Evolutionary conservation across 2,888 invertebrate genomes (phyloP).

Genomic region (Sisyra nigra): DNA sequence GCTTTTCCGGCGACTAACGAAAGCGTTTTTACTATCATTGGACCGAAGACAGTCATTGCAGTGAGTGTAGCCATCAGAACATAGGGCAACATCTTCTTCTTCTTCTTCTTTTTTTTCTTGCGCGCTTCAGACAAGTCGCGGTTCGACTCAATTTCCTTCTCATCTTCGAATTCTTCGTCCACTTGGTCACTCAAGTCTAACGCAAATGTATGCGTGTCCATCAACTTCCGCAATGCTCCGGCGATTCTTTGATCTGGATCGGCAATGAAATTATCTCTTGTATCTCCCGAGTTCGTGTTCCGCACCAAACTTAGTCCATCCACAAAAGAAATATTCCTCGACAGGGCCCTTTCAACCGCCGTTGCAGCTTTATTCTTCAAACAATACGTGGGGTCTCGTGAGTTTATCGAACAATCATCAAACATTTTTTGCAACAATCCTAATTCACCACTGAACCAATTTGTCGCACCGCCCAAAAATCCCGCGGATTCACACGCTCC

Average conservation of each 20-base stretch:
- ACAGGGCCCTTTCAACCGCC: slow-evolving; percentile 20
- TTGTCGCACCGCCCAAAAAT: neutral
- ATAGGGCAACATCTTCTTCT: slow-evolving; percentile 20
- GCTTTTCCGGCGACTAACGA: slow-evolving; percentile 57
- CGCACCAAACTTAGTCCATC: slow-evolving; percentile 17
- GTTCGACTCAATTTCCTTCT: slow-evolving; percentile 11
- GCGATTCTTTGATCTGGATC: slow-evolving; percentile 25
- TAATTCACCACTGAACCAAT: slow-evolving; percentile 6
- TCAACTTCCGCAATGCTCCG: slow-evolving; percentile 38
- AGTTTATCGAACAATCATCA: slow-evolving; percentile 4
- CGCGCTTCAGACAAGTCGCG: slow-evolving; percentile 12
- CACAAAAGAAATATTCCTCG: slow-evolving; percentile 21
- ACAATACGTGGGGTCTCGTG: slow-evolving; percentile 14
- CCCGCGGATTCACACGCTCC: neutral
- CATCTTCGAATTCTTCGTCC: slow-evolving; percentile 11
- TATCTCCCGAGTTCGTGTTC: slow-evolving; percentile 7
- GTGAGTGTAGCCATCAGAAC: slow-evolving; percentile 24
- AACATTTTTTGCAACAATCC: slow-evolving; percentile 6
- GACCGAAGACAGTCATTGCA: slow-evolving; percentile 46
- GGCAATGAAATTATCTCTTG: slow-evolving; percentile 7
- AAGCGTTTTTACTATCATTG: slow-evolving; percentile 49
- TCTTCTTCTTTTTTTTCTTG: slow-evolving; percentile 14
- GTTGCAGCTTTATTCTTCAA: slow-evolving; percentile 21
- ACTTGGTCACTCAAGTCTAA: slow-evolving; percentile 33
- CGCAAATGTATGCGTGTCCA: slow-evolving; percentile 45